These are phyloP conservation scores for Drosophila nigricruria DNA, from an alignment of 2,888 invertebrate genomes.

Conservation along the genomic window DNA sequence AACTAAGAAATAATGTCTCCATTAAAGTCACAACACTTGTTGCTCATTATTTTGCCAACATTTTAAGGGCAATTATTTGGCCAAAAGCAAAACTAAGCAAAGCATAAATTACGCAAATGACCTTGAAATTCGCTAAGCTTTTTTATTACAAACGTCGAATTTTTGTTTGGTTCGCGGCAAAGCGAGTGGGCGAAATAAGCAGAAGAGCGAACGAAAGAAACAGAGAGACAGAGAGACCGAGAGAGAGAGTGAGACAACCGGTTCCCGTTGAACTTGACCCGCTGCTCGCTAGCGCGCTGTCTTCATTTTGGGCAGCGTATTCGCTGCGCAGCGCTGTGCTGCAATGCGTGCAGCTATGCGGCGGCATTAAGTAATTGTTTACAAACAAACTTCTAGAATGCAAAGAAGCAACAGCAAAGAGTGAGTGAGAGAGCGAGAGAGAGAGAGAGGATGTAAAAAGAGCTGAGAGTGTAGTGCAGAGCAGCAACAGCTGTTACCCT, in stretches of 20 bases:
- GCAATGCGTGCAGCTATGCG: conserved; percentile 41
- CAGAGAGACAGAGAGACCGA: not conserved
- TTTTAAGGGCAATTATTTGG: conserved; percentile 32
- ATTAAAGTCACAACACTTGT: conserved; percentile 29
- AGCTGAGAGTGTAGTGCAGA: not conserved
- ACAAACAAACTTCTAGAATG: conserved; percentile 61
- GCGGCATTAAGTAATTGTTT: conserved; percentile 53
- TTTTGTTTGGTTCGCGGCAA: conserved; percentile 18
- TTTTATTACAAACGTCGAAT: conserved; percentile 29
- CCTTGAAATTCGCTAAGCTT: conserved; percentile 50
- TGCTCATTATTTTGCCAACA: conserved; percentile 35
- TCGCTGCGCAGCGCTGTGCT: conserved; percentile 6
- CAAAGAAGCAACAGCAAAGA: conserved; percentile 3
- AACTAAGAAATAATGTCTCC: conserved; percentile 26
- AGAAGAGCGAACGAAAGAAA: not conserved
- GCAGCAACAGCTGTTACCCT: conserved; percentile 38
- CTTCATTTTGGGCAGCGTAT: conserved; percentile 12
- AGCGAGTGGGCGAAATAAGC: conserved; percentile 13
- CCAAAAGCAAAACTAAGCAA: conserved; percentile 24
- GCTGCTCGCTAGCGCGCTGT: conserved; percentile 23
- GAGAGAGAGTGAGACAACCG: conserved; percentile 31
- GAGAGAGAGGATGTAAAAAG: not conserved
- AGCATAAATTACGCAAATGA: conserved; percentile 42
- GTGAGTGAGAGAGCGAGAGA: not conserved
- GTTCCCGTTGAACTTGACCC: conserved; percentile 64